Conservation (phyloP, 2,888 invertebrate species). For the Neoaliturus tenellus region DNA sequence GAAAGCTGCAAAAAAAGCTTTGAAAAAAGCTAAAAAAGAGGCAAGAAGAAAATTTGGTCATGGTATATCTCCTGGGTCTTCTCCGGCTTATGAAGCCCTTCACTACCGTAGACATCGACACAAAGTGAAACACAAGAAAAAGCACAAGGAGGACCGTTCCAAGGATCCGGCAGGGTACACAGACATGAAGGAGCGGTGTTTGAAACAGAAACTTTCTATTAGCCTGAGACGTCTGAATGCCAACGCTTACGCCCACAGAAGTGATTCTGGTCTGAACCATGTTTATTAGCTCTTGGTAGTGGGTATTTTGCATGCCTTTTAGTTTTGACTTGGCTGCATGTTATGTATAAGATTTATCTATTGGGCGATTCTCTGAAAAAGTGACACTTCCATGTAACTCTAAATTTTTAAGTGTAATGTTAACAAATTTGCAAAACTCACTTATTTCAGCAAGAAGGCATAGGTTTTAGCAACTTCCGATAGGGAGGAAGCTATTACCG, state of each 20-base stretch:
- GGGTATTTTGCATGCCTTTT: constrained; percentile 23
- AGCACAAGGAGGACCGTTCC: constrained; percentile 75
- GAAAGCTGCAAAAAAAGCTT: constrained; percentile 82
- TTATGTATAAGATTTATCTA: neutral
- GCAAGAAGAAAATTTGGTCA: constrained; percentile 79
- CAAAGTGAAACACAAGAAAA: constrained; percentile 87
- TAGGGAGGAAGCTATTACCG: no score
- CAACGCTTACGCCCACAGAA: constrained; percentile 78
- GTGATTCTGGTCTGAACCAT: constrained; percentile 65
- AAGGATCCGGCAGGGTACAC: constrained; percentile 73
- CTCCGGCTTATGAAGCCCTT: constrained; percentile 73
- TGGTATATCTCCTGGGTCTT: constrained; percentile 75
- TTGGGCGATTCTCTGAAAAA: no score
- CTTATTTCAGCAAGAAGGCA: no score
- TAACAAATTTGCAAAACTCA: no score
- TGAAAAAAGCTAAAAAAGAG: constrained; percentile 88
- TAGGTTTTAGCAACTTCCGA: no score
- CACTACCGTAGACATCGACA: constrained; percentile 73
- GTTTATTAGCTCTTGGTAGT: constrained; percentile 16
- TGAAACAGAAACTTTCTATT: constrained; percentile 85
- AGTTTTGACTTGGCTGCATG: constrained; percentile 18
- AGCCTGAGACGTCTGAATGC: constrained; percentile 83
- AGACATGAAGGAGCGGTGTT: constrained; percentile 80
- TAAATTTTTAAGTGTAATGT: no score
- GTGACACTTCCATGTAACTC: no score